Evolutionary conservation across 2,888 invertebrate species (phyloP).

Genomic region (Amphiduros pacificus): DNA sequence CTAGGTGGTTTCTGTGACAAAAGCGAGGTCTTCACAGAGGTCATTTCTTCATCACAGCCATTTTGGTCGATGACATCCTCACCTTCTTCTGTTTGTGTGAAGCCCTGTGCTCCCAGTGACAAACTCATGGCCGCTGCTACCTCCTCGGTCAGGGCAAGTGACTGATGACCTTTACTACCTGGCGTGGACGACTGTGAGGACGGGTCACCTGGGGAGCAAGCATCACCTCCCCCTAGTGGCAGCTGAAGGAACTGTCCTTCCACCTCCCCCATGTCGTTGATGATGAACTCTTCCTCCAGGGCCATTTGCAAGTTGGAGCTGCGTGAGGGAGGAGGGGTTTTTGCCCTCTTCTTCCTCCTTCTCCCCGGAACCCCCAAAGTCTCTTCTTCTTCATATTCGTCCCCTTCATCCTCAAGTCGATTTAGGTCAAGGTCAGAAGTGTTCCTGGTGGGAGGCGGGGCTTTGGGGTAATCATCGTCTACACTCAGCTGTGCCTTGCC

Average conservation of each 20-base stretch:
- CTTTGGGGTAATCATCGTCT: too few relatives aligned
- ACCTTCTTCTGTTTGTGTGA: neutral
- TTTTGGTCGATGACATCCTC: neutral
- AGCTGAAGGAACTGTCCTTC: neutral
- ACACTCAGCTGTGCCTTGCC: too few relatives aligned
- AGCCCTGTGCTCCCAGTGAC: slow-evolving; percentile 1
- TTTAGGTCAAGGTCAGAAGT: too few relatives aligned
- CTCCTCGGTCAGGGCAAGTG: neutral
- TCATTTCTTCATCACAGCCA: neutral
- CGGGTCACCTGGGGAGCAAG: too few relatives aligned
- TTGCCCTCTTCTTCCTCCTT: too few relatives aligned
- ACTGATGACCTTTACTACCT: too few relatives aligned
- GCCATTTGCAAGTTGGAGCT: neutral
- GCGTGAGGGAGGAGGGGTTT: neutral
- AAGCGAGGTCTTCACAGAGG: neutral
- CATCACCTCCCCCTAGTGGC: neutral
- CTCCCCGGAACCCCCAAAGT: neutral
- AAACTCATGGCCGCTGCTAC: neutral
- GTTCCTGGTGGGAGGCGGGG: too few relatives aligned
- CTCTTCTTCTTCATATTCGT: neutral
- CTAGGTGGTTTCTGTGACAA: too few relatives aligned
- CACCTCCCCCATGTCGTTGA: neutral
- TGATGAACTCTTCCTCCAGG: neutral
- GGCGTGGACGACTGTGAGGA: neutral
- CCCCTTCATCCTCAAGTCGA: neutral